Percentiles rank a stretch among this genome's conserved stretches.
These are phyloP conservation scores for Pyrgus malvae DNA, from an alignment of 2,888 invertebrate species.

Conservation along the genomic window DNA sequence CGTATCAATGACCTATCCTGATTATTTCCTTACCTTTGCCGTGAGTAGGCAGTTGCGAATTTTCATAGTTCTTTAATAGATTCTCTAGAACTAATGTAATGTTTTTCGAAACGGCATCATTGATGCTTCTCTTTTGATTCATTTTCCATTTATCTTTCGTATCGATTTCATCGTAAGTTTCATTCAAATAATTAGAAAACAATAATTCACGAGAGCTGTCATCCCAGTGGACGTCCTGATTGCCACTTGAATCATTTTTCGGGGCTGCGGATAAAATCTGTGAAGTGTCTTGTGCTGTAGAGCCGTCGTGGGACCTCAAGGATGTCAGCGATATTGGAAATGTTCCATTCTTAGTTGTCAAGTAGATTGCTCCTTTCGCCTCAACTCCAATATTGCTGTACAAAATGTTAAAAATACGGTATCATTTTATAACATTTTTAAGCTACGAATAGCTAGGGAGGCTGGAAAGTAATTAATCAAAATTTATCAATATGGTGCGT, in stretches of 20 bases:
- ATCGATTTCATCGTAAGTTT: slow-evolving; percentile 54
- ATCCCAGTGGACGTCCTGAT: slow-evolving; percentile 49
- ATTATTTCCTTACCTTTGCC: slow-evolving; percentile 90
- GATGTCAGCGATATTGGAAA: slow-evolving; percentile 76
- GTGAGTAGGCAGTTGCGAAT: slow-evolving; percentile 93
- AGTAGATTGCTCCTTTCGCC: slow-evolving; percentile 75
- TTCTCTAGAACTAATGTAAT: slow-evolving; percentile 93
- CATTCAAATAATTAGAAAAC: slow-evolving; percentile 63
- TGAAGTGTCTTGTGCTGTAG: slow-evolving; percentile 56
- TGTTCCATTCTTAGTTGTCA: slow-evolving; percentile 78
- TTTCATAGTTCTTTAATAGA: slow-evolving; percentile 93
- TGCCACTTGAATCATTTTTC: slow-evolving; percentile 57
- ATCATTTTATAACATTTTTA: slow-evolving; percentile 1
- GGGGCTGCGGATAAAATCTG: slow-evolving; percentile 62
- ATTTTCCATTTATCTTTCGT: slow-evolving; percentile 51
- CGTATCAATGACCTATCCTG: too few species aligned
- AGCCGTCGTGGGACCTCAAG: slow-evolving; percentile 56
- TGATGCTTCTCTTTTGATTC: slow-evolving; percentile 77
- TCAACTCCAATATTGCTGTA: slow-evolving; percentile 55
- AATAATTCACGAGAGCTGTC: slow-evolving; percentile 55
- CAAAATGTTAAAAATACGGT: slow-evolving; percentile 36
- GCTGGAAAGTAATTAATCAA: slow-evolving; percentile 3
- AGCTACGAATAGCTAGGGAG: background rate
- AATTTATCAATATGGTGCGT: background rate
- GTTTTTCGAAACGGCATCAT: slow-evolving; percentile 90